Evolutionary conservation across 2,888 invertebrate species (phyloP), one percentile per base, ranked within the genome.

Genomic region (Empis stercorea): DNA sequence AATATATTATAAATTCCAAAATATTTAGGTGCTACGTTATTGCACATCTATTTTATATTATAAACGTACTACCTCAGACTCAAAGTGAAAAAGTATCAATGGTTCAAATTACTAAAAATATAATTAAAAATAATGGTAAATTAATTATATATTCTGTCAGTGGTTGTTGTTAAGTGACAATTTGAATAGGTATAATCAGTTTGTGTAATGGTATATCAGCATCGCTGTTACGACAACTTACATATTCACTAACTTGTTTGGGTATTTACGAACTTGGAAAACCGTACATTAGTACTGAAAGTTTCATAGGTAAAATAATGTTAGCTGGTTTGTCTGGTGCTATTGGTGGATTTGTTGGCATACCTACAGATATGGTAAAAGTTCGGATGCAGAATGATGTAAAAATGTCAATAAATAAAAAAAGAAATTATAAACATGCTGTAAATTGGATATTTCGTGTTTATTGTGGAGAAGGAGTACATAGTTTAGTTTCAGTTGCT

Each of bases 321-420:
- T 72, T 76, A 47, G 57, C 73, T 67, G 75, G 84, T 6, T 55
- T 82, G 7, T 84, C 92, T 30, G 97, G 96, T 9, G 83, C 84
- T 45, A 78, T 80, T 40, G 95, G 96, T 43, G 97, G 97, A 10
- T 77, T 96, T 59, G 81, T 97, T 4, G 96, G 94, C 1, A 93
- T 95, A 17, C 97, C 97, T 1, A 94, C 91, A 11, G 99, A 99
- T 73, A 79, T 99, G 75, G 85, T 99, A 45, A 99, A 99, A 72
- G 99, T 99, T 6, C 75, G 99, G 57, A 97, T 99, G 97, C 97
- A 99, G 68, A 99, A 99, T 73, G 99, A 99, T 71, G 80, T 96
- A 17, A 99, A 97, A 71, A 70, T 97, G 43, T 81, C 92, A 5
- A 62, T 71, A 46, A 87, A 91, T 16, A 78, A 83, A 56, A 76